A percentile compares a stretch with the other conserved stretches of the same genome.
Conservation (phyloP, 2,113 vertebrate species). For the Lepus americanus region DNA sequence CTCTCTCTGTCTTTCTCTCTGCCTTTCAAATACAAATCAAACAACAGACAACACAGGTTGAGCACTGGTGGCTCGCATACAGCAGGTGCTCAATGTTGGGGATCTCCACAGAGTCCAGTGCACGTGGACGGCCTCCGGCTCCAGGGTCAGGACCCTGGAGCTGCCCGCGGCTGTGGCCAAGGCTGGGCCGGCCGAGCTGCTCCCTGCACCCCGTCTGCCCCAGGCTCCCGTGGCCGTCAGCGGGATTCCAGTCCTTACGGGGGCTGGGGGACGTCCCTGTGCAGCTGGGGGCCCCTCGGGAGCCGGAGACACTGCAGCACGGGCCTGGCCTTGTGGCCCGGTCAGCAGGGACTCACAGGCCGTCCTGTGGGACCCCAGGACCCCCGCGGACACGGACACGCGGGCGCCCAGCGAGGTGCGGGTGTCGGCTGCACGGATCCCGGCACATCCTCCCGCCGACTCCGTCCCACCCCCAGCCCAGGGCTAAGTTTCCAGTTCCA, state of each 20-base stretch:
- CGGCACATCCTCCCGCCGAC: too few species aligned
- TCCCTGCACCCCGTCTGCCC: neutral
- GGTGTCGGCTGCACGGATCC: too few species aligned
- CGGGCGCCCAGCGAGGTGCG: too few species aligned
- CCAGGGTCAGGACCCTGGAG: neutral
- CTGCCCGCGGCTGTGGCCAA: too few species aligned
- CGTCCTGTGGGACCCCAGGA: too few species aligned
- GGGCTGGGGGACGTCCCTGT: neutral
- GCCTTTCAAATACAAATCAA: too few species aligned
- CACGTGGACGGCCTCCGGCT: accelerated
- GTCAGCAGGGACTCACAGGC: neutral
- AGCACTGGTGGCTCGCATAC: neutral
- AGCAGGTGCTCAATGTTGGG: neutral
- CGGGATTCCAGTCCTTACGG: neutral
- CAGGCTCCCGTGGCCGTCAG: neutral
- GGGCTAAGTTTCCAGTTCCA: too few species aligned
- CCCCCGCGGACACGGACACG: too few species aligned
- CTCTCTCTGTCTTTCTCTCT: too few species aligned
- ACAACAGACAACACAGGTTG: neutral
- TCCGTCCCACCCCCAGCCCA: too few species aligned
- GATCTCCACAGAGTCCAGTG: too few species aligned
- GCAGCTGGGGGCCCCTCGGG: neutral
- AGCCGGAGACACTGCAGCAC: accelerated
- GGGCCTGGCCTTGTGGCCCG: neutral
- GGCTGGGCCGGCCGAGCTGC: neutral